Evolutionary conservation across 2,113 vertebrate genomes (phyloP).

Genomic region (Trachemys scripta): DNA sequence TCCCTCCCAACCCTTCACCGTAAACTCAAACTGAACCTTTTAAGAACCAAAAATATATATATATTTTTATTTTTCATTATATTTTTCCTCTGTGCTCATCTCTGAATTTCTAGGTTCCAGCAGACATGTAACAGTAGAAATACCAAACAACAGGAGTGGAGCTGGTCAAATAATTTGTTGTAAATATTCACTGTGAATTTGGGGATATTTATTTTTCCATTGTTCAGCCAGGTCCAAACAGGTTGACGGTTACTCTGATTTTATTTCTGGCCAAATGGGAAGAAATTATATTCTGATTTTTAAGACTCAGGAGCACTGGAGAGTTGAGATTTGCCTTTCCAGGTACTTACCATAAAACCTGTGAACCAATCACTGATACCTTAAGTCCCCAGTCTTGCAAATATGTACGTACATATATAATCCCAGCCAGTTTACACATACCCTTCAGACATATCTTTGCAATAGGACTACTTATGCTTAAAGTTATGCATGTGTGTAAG

Average conservation of each 20-base stretch:
- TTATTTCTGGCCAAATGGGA: not conserved
- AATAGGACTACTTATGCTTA: fast-evolving
- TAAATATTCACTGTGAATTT: not conserved
- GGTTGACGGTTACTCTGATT: not conserved
- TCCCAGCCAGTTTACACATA: fast-evolving
- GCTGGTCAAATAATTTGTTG: not conserved
- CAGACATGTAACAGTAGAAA: not conserved
- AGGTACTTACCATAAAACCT: not conserved
- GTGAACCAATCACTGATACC: not conserved
- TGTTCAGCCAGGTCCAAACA: not conserved
- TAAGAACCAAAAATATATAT: not conserved
- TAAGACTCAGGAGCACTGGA: not conserved
- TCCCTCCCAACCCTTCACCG: not conserved
- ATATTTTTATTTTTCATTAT: not conserved
- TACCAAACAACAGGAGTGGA: not conserved
- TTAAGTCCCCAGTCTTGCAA: fast-evolving
- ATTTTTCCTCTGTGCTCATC: not conserved
- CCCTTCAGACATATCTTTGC: fast-evolving
- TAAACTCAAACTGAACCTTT: not conserved
- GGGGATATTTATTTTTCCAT: not conserved
- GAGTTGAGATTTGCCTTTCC: not conserved
- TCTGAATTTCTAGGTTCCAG: not conserved
- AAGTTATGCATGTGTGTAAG: not conserved
- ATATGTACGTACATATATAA: fast-evolving
- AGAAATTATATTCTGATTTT: not conserved